Evolutionary conservation across 2,113 vertebrate genomes (phyloP), one percentile per base, ranked within the genome.

Genomic region (Pangasianodon gigas): DNA sequence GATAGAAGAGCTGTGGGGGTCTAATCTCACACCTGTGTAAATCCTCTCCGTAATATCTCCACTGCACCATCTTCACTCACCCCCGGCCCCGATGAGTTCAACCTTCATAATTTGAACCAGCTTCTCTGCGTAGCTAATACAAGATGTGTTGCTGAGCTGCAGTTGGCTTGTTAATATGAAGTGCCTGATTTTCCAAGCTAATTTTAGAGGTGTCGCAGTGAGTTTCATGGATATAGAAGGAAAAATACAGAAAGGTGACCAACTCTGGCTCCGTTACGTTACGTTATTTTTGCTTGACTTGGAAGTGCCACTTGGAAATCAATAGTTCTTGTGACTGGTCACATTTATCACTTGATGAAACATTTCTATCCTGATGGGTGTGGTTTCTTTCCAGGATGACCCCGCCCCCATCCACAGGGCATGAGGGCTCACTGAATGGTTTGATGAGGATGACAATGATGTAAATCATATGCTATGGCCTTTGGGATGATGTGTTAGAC

Each of bases 21-120:
- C 91, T 93, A 91, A 93, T 94, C 91, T 92, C 90, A 85, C 84
- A 65, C 89, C 79, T 91, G 90, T 87, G 89, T 92, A 93, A 88
- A 94, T 93, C 83, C 89, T 84, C 32, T 54, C 85, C 81, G 85
- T 92, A 92, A n/a, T 81, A 52, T 93, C 89, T 90, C 71, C 10
- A 84, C 67, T 77, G 79, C 89, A 62, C 83, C 85, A 89, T 85
- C 85, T 84, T 37, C n/a, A 44, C 62, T 51, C 56, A 60, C 75
- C 89, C 69, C 82, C 89, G 67, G 86, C 84, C 84, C 86, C 77
- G 74, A 92, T 84, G 91, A 90, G 91, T 84, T 90, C 44, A 90
- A 86, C 69, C 90, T 85, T 87, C 29, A 74, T 83, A 75, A 90
- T 93, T 89, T 71, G 44, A 90, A 85, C 87, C 24, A 81, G 89